Percentiles rank a stretch among this genome's conserved stretches.
phyloP scores from a whole-genome alignment of 2,888 invertebrate genomes.

The Caenorhabditis sp. region DNA sequence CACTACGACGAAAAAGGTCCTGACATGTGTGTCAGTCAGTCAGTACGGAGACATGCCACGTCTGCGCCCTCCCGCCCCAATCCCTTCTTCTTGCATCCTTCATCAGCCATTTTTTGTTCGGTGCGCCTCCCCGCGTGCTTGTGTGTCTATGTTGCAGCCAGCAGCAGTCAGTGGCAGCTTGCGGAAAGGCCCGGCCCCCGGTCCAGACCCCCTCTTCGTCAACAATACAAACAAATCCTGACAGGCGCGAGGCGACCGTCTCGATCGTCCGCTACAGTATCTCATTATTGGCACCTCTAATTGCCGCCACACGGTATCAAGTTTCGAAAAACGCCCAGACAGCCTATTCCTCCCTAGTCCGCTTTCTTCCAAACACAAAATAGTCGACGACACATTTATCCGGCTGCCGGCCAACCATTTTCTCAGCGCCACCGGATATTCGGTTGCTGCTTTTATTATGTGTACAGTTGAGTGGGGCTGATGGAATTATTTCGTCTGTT shows the following conservation, averaged over 20 bases:
- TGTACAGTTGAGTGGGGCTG: conserved; percentile 16
- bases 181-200: conserved; percentile 1
- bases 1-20: conserved; percentile 17
- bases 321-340: conserved; percentile 42
- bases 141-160: conserved; percentile 54
- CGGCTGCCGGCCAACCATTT: conserved; percentile 37
- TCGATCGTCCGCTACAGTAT: conserved; percentile 36
- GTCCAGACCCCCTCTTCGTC: conserved; percentile 41
- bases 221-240: conserved; percentile 57
- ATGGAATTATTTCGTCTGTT: conserved; percentile 23
- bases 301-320: conserved; percentile 55
- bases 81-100: conserved; percentile 38
- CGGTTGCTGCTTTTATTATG: conserved; percentile 12
- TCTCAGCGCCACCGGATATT: conserved; percentile 46
- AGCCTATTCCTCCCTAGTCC: background rate
- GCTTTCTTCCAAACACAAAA: conserved; percentile 27
- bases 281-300: conserved; percentile 58
- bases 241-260: conserved; percentile 42
- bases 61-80: background rate
- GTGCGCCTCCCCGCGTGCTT: conserved; percentile 43
- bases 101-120: conserved; percentile 42
- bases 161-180: conserved; percentile 34
- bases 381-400: conserved; percentile 40
- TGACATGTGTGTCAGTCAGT: conserved; percentile 15
- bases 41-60: conserved; percentile 6